phyloP scores from a whole-genome alignment of 2,888 invertebrate genomes.

The Sesamia inferens region DNA sequence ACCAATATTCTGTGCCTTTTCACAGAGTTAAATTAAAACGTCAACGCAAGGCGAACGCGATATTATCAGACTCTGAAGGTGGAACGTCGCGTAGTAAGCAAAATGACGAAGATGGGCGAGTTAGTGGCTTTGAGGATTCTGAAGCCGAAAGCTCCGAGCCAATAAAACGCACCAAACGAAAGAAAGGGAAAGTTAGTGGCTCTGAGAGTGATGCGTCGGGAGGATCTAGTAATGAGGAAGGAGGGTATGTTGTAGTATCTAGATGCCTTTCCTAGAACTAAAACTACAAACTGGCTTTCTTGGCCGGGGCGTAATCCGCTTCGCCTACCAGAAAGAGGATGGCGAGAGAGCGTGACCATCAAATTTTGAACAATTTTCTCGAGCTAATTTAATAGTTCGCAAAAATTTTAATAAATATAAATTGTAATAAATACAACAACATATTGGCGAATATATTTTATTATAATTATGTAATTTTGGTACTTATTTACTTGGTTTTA shows the following conservation, averaged over 20 bases:
- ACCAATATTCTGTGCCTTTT: background rate
- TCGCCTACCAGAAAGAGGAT: too few species aligned
- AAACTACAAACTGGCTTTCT: too few species aligned
- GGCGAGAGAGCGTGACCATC: too few species aligned
- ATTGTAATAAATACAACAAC: too few species aligned
- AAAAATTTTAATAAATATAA: too few species aligned
- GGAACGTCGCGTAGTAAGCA: constrained; percentile 75
- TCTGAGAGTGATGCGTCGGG: constrained; percentile 81
- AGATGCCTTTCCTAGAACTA: background rate
- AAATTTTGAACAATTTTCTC: too few species aligned
- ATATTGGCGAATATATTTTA: too few species aligned
- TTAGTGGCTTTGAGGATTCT: constrained; percentile 84
- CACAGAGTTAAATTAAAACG: constrained; percentile 80
- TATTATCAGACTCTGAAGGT: constrained; percentile 84
- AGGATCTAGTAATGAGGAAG: constrained; percentile 72
- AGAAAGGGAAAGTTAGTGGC: constrained; percentile 71
- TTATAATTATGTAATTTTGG: too few species aligned
- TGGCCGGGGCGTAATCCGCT: background rate
- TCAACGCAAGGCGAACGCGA: constrained; percentile 79
- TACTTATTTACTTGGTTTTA: too few species aligned
- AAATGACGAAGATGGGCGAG: constrained; percentile 59
- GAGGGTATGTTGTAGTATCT: constrained; percentile 66
- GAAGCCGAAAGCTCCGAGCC: constrained; percentile 77
- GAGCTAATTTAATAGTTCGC: too few species aligned
- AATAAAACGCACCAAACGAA: constrained; percentile 76